Percentiles rank a stretch among this genome's conserved stretches.
These are phyloP conservation scores for Emesis russula DNA, from an alignment of 2,888 invertebrate species.

Conservation along the genomic window DNA sequence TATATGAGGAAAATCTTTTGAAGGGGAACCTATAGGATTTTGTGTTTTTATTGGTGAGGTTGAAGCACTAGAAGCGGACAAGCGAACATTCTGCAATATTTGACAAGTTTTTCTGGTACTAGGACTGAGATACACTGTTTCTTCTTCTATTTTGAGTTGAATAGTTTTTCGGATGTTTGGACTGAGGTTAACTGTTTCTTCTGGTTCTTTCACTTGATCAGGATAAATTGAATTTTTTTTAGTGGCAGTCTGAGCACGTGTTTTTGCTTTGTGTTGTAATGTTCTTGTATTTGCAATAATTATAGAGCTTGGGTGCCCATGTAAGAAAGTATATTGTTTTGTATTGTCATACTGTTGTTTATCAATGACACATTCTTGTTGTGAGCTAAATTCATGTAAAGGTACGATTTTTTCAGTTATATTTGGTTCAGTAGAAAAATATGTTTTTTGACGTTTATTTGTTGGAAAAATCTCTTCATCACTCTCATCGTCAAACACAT, in stretches of 20 bases:
- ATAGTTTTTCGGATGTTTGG: conserved; percentile 15
- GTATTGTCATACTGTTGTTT: conserved; percentile 52
- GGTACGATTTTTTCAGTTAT: conserved; percentile 61
- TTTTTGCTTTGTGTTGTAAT: conserved; percentile 23
- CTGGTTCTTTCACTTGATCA: conserved; percentile 60
- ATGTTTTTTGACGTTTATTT: conserved; percentile 75
- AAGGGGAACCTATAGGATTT: conserved; percentile 64
- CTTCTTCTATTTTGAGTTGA: conserved; percentile 15
- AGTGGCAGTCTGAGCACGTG: conserved; percentile 51
- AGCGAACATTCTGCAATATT: conserved; percentile 77
- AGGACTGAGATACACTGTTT: conserved; percentile 54
- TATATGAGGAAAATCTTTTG: conserved; percentile 66
- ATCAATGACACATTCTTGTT: conserved; percentile 69
- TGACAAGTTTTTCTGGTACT: conserved; percentile 77
- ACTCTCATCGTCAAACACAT: conserved; percentile 69
- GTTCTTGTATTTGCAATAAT: conserved; percentile 15
- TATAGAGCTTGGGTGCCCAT: conserved; percentile 15
- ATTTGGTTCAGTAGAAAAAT: conserved; percentile 63
- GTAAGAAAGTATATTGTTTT: conserved; percentile 15
- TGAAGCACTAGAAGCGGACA: conserved; percentile 66
- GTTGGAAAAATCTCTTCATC: conserved; percentile 81
- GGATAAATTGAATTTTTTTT: conserved; percentile 39
- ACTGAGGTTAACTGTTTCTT: conserved; percentile 55
- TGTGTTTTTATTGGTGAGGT: conserved; percentile 64
- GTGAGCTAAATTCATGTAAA: conserved; percentile 71